Base-by-base conservation (phyloP, 2,888 invertebrate genomes). In the Polyommatus iphigenia region DNA sequence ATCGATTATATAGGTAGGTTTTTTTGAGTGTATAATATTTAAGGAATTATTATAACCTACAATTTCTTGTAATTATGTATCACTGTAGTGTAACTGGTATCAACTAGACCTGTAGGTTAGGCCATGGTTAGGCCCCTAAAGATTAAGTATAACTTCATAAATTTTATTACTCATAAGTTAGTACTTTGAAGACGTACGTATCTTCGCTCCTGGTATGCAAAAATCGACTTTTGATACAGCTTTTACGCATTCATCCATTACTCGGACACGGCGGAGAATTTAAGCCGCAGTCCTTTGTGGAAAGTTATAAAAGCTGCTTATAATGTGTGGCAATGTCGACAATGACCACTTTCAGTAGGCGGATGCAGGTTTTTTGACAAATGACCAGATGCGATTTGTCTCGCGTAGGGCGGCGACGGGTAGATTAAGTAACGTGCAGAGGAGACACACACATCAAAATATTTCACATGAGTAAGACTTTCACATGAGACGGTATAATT, bases 321-420 rank as follows among this genome's bases (percentile, higher is more conserved):
- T 76, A 80, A 82, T 84, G 81, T 78, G 81, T 84, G 86, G 86
- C 82, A 80, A 77, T 78, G 82, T 82, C 82, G 79, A 91, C 89
- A 92, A 92, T 89, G 88, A 86, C 89, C 89, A 90, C 90, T 93
- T 92, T 90, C 90, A 89, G 86, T 84, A 85, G 88, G 89, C 93
- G 93, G 93, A 93, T 91, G 92, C 91, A 93, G 91, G 92, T 91
- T 92, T 93, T 94, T 92, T 94, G 94, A 94, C 90, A 94, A 94
- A 94, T 93, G 93, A 91, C 92, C 90, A 90, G 88, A 88, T 87
- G 88, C 91, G 91, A 93, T 93, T 93, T 94, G 93, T 93, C 93
- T 92, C 91, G 87, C 85, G 89, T 86, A 87, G 92, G 92, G 93
- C 91, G 91, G 89, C 81, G 79, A 79, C 83, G 57, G 91, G 91